Base-by-base conservation (phyloP, 2,113 vertebrate species). In the Cinclus cinclus region DNA sequence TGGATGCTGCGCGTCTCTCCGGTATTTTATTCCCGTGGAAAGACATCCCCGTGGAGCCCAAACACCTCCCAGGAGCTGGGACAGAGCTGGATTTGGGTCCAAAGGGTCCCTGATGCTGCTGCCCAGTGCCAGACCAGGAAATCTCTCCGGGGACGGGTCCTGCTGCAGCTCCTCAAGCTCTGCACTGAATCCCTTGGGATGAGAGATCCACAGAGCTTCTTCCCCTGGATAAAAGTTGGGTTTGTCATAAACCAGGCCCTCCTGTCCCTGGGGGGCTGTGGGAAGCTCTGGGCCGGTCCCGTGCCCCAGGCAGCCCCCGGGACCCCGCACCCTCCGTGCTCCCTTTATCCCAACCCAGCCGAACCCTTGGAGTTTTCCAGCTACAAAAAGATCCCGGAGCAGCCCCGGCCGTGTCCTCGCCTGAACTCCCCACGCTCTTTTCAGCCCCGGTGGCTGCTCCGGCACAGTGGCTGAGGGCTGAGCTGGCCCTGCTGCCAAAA, bases 21-120 rank as follows among this genome's bases (percentile, higher is more conserved):
- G 8, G 73, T 2, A 0, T 28, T 35, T 88, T 1, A 1, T 62
- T 50, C 47, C 50, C 11, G 0, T 4, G 15, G 35, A 10, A 39
- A 30, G 9, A 14, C 24, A 11, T 15, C 2, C 3, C 24, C 33
- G 49, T 20, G 6, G 59, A 41, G 65, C n/a, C 33, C 58, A 12
- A 4, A 22, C 11, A 4, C 11, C 18, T 15, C 5, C 25, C 19
- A 6, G 53, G 14, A 42, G 87, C 25, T 19, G 5, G 14, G n/a
- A 1, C 37, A 35, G 62, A 31, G 90, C 76, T 58, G 76, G 30
- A 7, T 76, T 89, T 13, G 4, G 7, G 7, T 17, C 39, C n/a
- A 4, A 35, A 15, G 3, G 1, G 13, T 12, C 25, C n/a, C 5
- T 5, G 16, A 3, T 6, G 37, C 47, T 46, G 67, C 67, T 79